Base-by-base conservation (phyloP, 2,113 vertebrate species). In the Cynoglossus semilaevis region DNA sequence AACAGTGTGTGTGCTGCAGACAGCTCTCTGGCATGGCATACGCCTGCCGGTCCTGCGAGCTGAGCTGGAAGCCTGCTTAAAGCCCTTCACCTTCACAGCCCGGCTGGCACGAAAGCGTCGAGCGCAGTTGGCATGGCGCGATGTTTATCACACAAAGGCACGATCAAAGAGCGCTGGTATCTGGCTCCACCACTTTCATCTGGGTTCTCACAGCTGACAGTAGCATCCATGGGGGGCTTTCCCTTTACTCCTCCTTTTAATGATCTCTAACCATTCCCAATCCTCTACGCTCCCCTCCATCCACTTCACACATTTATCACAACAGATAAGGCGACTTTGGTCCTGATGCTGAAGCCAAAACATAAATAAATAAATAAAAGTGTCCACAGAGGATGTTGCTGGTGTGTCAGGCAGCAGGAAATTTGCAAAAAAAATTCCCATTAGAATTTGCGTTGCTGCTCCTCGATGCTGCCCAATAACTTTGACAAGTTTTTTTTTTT, bases 91-190 rank as follows among this genome's bases (percentile, higher is more conserved):
- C 88, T 88, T 87, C 85, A 82, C 80, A 84, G 83, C 79, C 74
- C 58, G 79, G 70, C 82, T 82, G 84, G 84, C 84, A 80, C 67
- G 62, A 51, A 29, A n/a, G 51, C 76, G 37, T 36, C 15, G 58
- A 76, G 82, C 69, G 14, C 37, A 83, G 84, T 75, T 91, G 91
- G 88, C 87, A 85, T 70, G 45, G 83, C 51, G 65, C 71, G 76
- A 88, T 88, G 88, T 89, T 88, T 91, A 88, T 88, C 88, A 88
- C 85, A 91, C 87, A 88, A 91, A 91, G 88, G 87, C 83, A 62
- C 72, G 87, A 91, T 92, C 89, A 91, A 91, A 92, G 89, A 80
- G 79, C 69, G 76, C 74, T 70, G 79, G 57, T 86, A 86, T 88
- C 76, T 86, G 87, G 85, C 86, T 86, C 65, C 69, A 84, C 74